Evolutionary conservation across 2,888 invertebrate species (phyloP).

Genomic region (Pseudolycoriella hygida): DNA sequence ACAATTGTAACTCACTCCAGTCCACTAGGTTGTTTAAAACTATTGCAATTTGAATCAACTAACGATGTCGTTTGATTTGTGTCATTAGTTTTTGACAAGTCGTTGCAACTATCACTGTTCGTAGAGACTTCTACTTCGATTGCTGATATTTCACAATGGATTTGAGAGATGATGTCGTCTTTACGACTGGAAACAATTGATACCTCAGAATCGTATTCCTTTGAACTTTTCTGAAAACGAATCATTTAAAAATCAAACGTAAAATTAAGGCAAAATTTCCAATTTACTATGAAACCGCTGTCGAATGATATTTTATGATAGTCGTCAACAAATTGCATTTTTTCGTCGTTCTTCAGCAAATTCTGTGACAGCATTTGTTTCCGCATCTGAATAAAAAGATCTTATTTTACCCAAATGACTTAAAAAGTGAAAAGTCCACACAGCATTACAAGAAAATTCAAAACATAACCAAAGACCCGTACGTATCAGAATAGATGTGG

Average conservation of each 20-base stretch:
- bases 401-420: too few species aligned
- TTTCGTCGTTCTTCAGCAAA: constrained; percentile 11
- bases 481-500: too few species aligned
- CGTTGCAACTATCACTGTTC: constrained; percentile 21
- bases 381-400: too few species aligned
- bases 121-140: constrained; percentile 16
- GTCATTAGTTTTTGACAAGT: constrained; percentile 35
- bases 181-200: constrained; percentile 33
- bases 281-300: background rate
- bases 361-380: too few species aligned
- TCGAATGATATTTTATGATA: background rate
- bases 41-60: constrained; percentile 16
- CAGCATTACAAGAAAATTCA: too few species aligned
- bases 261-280: background rate
- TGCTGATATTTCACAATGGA: constrained; percentile 36
- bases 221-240: constrained; percentile 23
- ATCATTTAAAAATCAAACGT: background rate
- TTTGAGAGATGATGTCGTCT: constrained; percentile 29
- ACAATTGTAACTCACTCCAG: constrained; percentile 18
- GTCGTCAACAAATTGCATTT: constrained; percentile 23
- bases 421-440: too few species aligned
- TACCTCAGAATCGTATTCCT: constrained; percentile 24
- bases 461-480: too few species aligned
- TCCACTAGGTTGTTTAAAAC: constrained; percentile 27
- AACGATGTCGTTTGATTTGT: constrained; percentile 23